Percentiles rank a stretch among this genome's conserved stretches.
Evolutionary conservation across 2,888 invertebrate genomes (phyloP).

Genomic region (Pyrrhia umbra): DNA sequence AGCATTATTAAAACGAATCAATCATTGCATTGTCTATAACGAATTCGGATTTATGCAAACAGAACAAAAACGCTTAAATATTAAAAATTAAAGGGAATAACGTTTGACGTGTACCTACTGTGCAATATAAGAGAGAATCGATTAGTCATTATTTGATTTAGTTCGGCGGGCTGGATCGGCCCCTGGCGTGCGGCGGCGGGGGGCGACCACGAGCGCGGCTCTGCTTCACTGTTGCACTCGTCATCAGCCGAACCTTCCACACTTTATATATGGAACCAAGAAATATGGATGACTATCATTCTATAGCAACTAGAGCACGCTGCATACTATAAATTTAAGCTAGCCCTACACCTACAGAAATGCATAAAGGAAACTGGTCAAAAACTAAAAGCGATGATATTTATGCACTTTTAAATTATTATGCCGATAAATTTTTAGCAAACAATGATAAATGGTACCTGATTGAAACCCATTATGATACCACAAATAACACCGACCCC

Average conservation of each 20-base stretch:
- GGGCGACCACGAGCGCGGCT: slow-evolving; percentile 84
- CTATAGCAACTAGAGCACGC: slow-evolving; percentile 62
- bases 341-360: not conserved
- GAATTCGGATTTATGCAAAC: slow-evolving; percentile 88
- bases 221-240: slow-evolving; percentile 78
- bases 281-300: slow-evolving; percentile 71
- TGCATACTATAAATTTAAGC: slow-evolving; percentile 19
- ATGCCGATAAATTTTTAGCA: slow-evolving; percentile 56
- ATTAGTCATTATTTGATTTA: slow-evolving; percentile 91
- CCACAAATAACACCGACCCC: slow-evolving; percentile 59
- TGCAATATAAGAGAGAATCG: slow-evolving; percentile 89
- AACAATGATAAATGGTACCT: slow-evolving; percentile 63
- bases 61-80: slow-evolving; percentile 78
- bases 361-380: not conserved
- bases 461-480: slow-evolving; percentile 63
- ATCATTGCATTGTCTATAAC: slow-evolving; percentile 89
- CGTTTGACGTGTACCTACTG: slow-evolving; percentile 90
- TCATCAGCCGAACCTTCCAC: slow-evolving; percentile 87
- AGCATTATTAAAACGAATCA: slow-evolving; percentile 87
- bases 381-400: slow-evolving; percentile 23
- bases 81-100: slow-evolving; percentile 88
- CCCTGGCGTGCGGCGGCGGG: slow-evolving; percentile 85
- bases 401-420: slow-evolving; percentile 48
- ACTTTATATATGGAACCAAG: slow-evolving; percentile 83
- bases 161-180: slow-evolving; percentile 84